Percentiles rank a stretch among this genome's conserved stretches.
These are phyloP conservation scores for Chaetorhynchus papuensis DNA, from an alignment of 2,113 vertebrate species.

Conservation along the genomic window DNA sequence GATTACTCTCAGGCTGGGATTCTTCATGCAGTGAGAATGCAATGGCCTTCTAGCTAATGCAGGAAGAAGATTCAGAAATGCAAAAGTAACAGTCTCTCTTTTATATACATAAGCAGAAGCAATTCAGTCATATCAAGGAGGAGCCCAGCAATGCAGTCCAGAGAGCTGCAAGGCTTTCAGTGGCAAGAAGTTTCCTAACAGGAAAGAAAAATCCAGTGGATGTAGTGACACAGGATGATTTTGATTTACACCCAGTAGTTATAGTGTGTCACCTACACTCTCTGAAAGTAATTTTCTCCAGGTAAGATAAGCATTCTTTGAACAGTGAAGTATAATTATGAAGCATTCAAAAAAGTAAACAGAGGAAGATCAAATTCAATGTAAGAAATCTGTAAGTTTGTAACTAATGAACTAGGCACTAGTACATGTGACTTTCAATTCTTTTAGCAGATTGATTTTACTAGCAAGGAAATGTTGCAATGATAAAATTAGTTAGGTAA, in stretches of 20 bases:
- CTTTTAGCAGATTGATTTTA: background rate
- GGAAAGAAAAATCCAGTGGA: constrained; percentile 43
- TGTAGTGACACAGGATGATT: constrained; percentile 70
- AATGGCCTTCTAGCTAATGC: background rate
- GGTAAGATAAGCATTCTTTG: constrained; percentile 33
- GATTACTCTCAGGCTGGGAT: background rate
- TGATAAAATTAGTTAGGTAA: background rate
- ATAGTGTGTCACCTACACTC: constrained; percentile 71
- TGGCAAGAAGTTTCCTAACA: constrained; percentile 62
- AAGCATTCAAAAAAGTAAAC: background rate
- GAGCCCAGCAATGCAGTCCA: constrained; percentile 71
- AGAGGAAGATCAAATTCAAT: background rate
- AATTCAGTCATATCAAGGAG: constrained; percentile 60
- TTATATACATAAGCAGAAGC: constrained; percentile 35
- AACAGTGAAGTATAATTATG: background rate
- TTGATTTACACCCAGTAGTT: constrained; percentile 72
- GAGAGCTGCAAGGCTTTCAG: constrained; percentile 71
- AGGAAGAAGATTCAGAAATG: background rate
- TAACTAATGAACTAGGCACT: background rate
- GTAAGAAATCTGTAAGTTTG: background rate
- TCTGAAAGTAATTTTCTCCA: constrained; percentile 61
- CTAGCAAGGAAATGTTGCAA: background rate
- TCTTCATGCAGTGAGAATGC: background rate
- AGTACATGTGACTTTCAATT: background rate
- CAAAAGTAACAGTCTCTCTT: background rate